These are phyloP conservation scores for Trissoscelio sp. DNA, from an alignment of 2,888 invertebrate species.

Conservation along the genomic window DNA sequence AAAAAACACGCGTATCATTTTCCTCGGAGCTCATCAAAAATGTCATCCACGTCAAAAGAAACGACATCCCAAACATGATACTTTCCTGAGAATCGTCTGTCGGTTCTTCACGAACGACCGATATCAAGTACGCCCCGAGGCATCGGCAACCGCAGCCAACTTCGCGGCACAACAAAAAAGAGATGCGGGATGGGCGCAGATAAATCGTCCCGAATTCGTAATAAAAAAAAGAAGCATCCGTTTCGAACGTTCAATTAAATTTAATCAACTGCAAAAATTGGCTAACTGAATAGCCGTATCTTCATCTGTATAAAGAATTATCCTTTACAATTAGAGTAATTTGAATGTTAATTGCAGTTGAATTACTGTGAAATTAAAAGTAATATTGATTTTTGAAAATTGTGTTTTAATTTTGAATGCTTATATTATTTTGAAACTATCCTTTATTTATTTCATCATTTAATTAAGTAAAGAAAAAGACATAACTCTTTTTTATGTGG, in stretches of 20 bases:
- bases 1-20: slow-evolving; percentile 9
- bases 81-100: slow-evolving; percentile 47
- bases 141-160: slow-evolving; percentile 46
- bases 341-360: too few relatives aligned
- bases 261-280: slow-evolving; percentile 57
- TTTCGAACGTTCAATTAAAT: slow-evolving; percentile 57
- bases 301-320: background rate
- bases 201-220: slow-evolving; percentile 44
- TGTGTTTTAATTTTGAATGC: too few relatives aligned
- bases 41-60: slow-evolving; percentile 53
- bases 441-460: too few relatives aligned
- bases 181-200: slow-evolving; percentile 16
- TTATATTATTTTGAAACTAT: too few relatives aligned
- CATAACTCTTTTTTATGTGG: slow-evolving; percentile 16
- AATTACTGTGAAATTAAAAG: too few relatives aligned
- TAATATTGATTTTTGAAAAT: too few relatives aligned
- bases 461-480: background rate
- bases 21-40: slow-evolving; percentile 48
- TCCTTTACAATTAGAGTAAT: too few relatives aligned
- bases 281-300: slow-evolving; percentile 28
- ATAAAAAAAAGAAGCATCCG: slow-evolving; percentile 29
- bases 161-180: slow-evolving; percentile 37
- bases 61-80: slow-evolving; percentile 52
- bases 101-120: slow-evolving; percentile 24
- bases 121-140: slow-evolving; percentile 50